phyloP scores from a whole-genome alignment of 2,797 vertebrate genomes.

The Percopsis omiscomaycus region DNA sequence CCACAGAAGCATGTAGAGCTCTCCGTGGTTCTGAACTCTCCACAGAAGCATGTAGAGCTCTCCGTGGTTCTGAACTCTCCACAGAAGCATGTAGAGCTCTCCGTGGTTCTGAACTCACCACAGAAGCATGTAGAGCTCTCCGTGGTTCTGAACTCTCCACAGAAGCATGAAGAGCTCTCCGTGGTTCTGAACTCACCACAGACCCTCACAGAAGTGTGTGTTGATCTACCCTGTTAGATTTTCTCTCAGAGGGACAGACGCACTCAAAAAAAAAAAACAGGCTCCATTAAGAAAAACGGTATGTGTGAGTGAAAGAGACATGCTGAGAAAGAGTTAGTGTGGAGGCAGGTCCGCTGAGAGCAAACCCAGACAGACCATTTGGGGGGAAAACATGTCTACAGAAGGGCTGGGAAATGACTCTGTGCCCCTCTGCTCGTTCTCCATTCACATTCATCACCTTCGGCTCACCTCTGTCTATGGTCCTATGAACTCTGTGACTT shows the following conservation, averaged over 20 bases:
- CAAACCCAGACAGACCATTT: not conserved
- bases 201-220: no score
- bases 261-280: not conserved
- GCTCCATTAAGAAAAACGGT: not conserved
- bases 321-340: not conserved
- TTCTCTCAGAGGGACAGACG: not conserved
- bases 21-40: constrained; percentile 42
- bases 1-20: no score
- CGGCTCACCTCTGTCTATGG: constrained; percentile 32
- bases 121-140: constrained; percentile 4
- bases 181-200: not conserved
- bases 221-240: no score
- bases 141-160: constrained; percentile 1
- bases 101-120: constrained; percentile 47
- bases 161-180: constrained; percentile 14
- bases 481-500: constrained; percentile 41
- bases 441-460: constrained; percentile 5
- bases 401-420: not conserved
- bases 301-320: not conserved
- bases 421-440: not conserved
- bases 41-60: constrained; percentile 16
- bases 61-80: constrained; percentile 3
- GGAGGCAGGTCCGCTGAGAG: constrained; percentile 5
- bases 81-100: no score
- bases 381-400: constrained; percentile 3